Conservation (phyloP, 2,888 invertebrate genomes). For the Cerastis leucographa region DNA sequence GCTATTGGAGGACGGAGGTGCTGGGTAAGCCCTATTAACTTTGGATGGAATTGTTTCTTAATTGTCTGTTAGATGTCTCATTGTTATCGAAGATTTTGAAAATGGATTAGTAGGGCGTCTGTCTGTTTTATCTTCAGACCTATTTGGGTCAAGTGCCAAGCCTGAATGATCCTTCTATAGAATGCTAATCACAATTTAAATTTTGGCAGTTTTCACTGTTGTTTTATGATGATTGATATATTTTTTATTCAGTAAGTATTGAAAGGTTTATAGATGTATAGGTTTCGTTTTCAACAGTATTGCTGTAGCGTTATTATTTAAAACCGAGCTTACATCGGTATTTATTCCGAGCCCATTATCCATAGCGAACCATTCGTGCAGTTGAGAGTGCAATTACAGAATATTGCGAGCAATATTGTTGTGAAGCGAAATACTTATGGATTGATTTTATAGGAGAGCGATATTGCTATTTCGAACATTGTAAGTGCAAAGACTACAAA, state of each 20-base stretch:
- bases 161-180: slow-evolving; percentile 23
- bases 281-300: slow-evolving; percentile 15
- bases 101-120: slow-evolving; percentile 31
- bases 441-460: slow-evolving; percentile 4
- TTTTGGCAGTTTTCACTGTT: background rate
- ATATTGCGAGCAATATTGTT: slow-evolving; percentile 27
- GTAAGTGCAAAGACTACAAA: background rate
- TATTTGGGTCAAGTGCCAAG: slow-evolving; percentile 40
- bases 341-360: slow-evolving; percentile 30
- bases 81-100: slow-evolving; percentile 40
- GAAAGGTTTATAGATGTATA: slow-evolving; percentile 25
- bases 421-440: background rate
- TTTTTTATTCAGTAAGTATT: slow-evolving; percentile 14
- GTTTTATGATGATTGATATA: slow-evolving; percentile 31
- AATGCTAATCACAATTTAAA: slow-evolving; percentile 21
- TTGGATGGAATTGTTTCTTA: slow-evolving; percentile 51
- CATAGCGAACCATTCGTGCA: slow-evolving; percentile 29
- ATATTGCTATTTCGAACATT: background rate
- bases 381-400: slow-evolving; percentile 45
- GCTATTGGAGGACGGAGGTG: background rate
- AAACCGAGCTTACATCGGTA: slow-evolving; percentile 29
- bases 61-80: slow-evolving; percentile 34
- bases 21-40: slow-evolving; percentile 32
- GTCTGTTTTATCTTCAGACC: slow-evolving; percentile 27
- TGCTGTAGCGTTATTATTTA: slow-evolving; percentile 22